Evolutionary conservation across 23 tunicate species (phyloP), one percentile per base, ranked within the genome.

Genomic region (Pegea sp.): DNA sequence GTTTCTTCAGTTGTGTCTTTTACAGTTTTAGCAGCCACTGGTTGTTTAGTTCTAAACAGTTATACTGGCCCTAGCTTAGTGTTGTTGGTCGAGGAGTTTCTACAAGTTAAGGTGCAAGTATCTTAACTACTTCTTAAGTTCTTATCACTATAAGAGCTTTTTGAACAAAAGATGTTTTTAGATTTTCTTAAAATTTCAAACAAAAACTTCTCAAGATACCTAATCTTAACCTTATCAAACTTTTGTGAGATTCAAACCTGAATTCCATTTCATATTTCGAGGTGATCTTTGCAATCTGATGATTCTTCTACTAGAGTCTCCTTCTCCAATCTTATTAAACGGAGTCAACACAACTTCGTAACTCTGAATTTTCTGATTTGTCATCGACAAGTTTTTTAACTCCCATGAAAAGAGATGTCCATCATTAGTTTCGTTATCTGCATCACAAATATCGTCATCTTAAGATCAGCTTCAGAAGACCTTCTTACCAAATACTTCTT

Each of bases 291-390:
- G 46, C 24, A 49, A 0, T 29, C 33, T 11, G 0, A 81, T 51
- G 21, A 61, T 28, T 54, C 71, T 63, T 57, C 31, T 56, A 18
- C 65, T 55, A 1, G 71, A 27, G 44, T 68, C 86, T 49, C 95
- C 95, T 28, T 58, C 30, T 5, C 68, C 76, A 51, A 31, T 67
- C 2, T 8, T 58, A 8, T 66, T 84, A 19, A 28, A 51, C 1
- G 95, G 76, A 1, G 63, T 58, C 5, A 84, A 76, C 46, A 64
- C 84, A n/a, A 84, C 77, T 58, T 84, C 71, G 54, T 84, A 84
- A 20, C 28, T 16, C 13, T 8, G 11, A 11, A 8, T 38, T 38
- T 38, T 16, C 16, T 38, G 46, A 16, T 16, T 16, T 8, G 13
- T 8, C 16, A 11, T 34, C 2, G 32, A 29, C 34, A 84, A 52